Evolutionary conservation across 2,797 vertebrate genomes (phyloP).

Genomic region (Lithobates pipiens): DNA sequence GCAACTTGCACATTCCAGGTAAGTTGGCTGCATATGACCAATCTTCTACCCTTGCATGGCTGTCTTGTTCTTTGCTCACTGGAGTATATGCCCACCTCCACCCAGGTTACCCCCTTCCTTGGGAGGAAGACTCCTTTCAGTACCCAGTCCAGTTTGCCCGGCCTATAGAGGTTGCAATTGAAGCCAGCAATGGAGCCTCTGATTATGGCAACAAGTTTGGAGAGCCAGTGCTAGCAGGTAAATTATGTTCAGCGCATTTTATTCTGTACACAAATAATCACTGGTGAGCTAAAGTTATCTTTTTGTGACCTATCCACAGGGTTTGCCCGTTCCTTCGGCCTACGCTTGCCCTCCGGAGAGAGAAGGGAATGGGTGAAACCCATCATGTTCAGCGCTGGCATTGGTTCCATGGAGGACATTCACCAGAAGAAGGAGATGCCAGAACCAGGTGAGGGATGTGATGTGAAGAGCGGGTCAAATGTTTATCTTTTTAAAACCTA

Average conservation of each 20-base stretch:
- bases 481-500: too few species aligned
- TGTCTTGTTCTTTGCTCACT: neutral
- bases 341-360: constrained; percentile 79
- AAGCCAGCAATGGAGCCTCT: constrained; percentile 87
- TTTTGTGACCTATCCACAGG: constrained; percentile 71
- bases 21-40: neutral
- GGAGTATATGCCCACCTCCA: neutral
- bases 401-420: constrained; percentile 86
- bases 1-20: constrained; percentile 91
- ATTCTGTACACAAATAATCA: neutral
- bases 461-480: too few species aligned
- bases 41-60: neutral
- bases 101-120: constrained; percentile 85
- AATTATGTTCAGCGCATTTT: too few species aligned
- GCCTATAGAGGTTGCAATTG: constrained; percentile 88
- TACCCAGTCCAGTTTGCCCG: constrained; percentile 87
- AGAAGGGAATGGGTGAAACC: constrained; percentile 88
- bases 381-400: constrained; percentile 93
- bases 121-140: constrained; percentile 84
- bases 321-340: constrained; percentile 92
- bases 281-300: neutral
- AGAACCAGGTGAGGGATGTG: constrained; percentile 73
- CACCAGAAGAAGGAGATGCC: constrained; percentile 84
- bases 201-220: constrained; percentile 97
- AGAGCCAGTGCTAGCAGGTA: constrained; percentile 89